phyloP scores from a whole-genome alignment of 2,797 vertebrate species.

The Pempheris klunzingeri region DNA sequence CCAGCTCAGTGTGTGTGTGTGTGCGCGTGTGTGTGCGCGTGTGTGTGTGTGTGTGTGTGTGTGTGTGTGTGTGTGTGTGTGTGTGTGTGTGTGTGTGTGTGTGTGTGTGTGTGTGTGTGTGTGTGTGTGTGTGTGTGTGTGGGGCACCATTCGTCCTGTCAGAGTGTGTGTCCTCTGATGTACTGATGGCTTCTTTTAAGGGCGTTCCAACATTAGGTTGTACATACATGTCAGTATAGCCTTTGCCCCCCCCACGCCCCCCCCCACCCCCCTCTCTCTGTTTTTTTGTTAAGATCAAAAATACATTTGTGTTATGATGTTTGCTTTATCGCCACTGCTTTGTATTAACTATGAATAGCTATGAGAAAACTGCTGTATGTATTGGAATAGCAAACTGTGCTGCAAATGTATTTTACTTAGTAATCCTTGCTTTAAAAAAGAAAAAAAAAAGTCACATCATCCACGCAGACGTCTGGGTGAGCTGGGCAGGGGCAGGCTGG shows the following conservation, averaged over 20 bases:
- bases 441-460: constrained; percentile 73
- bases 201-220: constrained; percentile 88
- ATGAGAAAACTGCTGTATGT: constrained; percentile 94
- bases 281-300: constrained; percentile 76
- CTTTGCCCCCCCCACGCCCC: constrained; percentile 80
- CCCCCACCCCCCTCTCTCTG: constrained; percentile 79
- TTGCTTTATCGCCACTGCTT: constrained; percentile 95
- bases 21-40: no score
- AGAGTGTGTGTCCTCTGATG: constrained; percentile 83
- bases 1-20: no score
- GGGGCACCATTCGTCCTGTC: constrained; percentile 67
- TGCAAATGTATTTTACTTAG: constrained; percentile 96
- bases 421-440: constrained; percentile 90
- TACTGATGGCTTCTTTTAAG: constrained; percentile 85
- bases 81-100: no score
- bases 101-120: no score
- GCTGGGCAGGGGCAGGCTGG: constrained; percentile 59
- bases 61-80: no score
- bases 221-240: constrained; percentile 94
- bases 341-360: constrained; percentile 95
- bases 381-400: constrained; percentile 94
- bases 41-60: no score
- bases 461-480: constrained; percentile 88
- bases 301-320: constrained; percentile 87
- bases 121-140: no score